phyloP scores from a whole-genome alignment of 92 coral and sea anemone species.

The Zoanthus solanderi region DNA sequence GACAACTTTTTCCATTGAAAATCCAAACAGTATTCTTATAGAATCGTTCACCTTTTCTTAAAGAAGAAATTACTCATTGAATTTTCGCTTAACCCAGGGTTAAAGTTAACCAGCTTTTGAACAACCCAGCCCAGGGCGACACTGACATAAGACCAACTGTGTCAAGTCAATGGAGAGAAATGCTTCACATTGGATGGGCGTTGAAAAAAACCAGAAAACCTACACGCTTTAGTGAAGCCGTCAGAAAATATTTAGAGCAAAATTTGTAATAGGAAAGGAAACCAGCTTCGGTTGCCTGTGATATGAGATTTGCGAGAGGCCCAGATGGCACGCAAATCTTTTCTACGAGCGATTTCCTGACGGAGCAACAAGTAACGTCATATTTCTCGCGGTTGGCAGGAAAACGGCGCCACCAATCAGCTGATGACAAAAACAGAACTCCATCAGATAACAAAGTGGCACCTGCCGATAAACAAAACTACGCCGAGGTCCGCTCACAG shows the following conservation, averaged over 20 bases:
- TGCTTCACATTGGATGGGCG: constrained; percentile 25
- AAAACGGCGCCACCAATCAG: constrained; percentile 48
- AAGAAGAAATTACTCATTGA: too few relatives aligned
- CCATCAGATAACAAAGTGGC: constrained; percentile 35
- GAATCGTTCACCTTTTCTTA: too few relatives aligned
- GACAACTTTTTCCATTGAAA: too few relatives aligned
- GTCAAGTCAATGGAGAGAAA: neutral
- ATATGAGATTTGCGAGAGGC: constrained; percentile 70
- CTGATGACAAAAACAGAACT: constrained; percentile 43
- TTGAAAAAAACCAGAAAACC: constrained; percentile 8
- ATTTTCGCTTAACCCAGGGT: too few relatives aligned
- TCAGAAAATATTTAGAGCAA: constrained; percentile 52
- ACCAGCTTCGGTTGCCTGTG: constrained; percentile 67
- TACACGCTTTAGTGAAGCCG: constrained; percentile 62
- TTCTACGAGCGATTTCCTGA: constrained; percentile 57
- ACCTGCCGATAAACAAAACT: constrained; percentile 46
- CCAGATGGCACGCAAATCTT: constrained; percentile 62
- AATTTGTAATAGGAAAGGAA: constrained; percentile 65
- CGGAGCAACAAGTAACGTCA: constrained; percentile 66
- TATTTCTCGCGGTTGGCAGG: constrained; percentile 73
- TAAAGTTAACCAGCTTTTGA: too few relatives aligned
- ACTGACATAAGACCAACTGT: constrained; percentile 6
- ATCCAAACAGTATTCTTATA: too few relatives aligned
- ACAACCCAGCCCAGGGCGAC: constrained; percentile 11
- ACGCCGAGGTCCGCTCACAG: constrained; percentile 36